Evolutionary conservation across 1,140 invertebrate genomes (phyloP), one percentile per base, ranked within the genome.

Genomic region (Anoplolepis gracilipes): DNA sequence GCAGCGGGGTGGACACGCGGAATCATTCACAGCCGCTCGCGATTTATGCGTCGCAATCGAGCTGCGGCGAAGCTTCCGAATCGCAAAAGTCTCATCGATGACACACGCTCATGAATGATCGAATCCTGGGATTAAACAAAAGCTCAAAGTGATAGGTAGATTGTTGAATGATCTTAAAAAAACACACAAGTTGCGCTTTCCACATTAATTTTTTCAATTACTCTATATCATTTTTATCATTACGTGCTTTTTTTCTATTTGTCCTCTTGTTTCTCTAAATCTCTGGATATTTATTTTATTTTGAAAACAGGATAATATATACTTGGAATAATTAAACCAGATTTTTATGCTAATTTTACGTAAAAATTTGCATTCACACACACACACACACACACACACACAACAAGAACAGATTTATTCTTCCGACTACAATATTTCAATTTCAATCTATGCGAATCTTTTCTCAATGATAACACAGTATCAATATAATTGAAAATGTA

Each of bases 1-100:
- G 46, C 57, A 62, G 81, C 70, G 59, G 81, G 57, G 65, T 72
- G 36, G 53, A 79, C 62, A 4, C 62, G 76, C 76, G 76, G 64
- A 81, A 59, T 81, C 65, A 81, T 81, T 81, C 36, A 72, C 78
- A 42, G 42, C 57, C 7, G 49, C 46, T 62, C 28, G 67, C 42
- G 65, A 64, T 78, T 49, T 81, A 7, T 19, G 25, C 46, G n/a
- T 25, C 33, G 25, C 28, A 78, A 42, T 8, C 65, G 57, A 39
- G 64, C 10, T 3, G 6, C 62, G 25, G 13, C 59, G 16, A 61
- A 25, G 59, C 16, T 62, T 30, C 59, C 13, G 59, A 62, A 59
- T 59, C 22, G n/a, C 22, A 11, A n/a, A n/a, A 28, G 13, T 61
- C 13, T 61, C 22, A 61, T 25, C 2, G 57, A 49, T 49, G 46